Base-by-base conservation (phyloP, 2,113 vertebrate species). In the Pogona vitticeps region DNA sequence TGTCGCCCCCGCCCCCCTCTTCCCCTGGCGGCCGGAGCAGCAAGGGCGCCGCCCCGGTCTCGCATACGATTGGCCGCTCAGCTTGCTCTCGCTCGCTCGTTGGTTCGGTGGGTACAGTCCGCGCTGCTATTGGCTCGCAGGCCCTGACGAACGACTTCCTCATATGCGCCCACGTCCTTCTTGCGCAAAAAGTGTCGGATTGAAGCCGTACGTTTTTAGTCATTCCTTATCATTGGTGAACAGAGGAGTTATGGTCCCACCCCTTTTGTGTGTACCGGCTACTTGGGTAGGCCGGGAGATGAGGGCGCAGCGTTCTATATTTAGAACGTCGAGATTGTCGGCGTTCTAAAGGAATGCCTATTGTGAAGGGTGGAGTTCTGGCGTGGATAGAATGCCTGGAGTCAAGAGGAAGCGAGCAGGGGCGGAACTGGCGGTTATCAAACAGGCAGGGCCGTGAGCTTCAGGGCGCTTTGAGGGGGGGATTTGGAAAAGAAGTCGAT, bases 301-400 rank as follows among this genome's bases (percentile, higher is more conserved):
- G 76, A 65, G 76, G 59, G 38, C 59, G 31, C 40, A 6, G 82
- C 2, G 72, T 89, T 92, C 93, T 96, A 96, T 96, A 95, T 96
- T 95, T 96, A 96, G 95, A 94, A 95, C 83, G 92, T 92, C 94
- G 94, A 93, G 82, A 38, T 73, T 14, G 59, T 23, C 70, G 33
- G 70, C 4, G 8, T 80, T 84, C 59, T 40, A 12, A 78, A 79
- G 21, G 76, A 80, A 86, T 86, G 85, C 31, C 36, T 67, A 80
- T 42, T 63, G n/a, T 52, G 38, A 83, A 83, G 86, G 86, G 75
- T 31, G 80, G 73, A 59, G 86, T 46, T n/a, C 6, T 2, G 65
- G 65, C 8, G 8, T 23, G 26, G 65, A 28, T 21, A 67, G 65
- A 9, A 23, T 2, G 46, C 46, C 46, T 52, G 65, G 61, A 63